Evolutionary conservation across 2,113 vertebrate genomes (phyloP).

Genomic region (Hippopotamus amphibius): DNA sequence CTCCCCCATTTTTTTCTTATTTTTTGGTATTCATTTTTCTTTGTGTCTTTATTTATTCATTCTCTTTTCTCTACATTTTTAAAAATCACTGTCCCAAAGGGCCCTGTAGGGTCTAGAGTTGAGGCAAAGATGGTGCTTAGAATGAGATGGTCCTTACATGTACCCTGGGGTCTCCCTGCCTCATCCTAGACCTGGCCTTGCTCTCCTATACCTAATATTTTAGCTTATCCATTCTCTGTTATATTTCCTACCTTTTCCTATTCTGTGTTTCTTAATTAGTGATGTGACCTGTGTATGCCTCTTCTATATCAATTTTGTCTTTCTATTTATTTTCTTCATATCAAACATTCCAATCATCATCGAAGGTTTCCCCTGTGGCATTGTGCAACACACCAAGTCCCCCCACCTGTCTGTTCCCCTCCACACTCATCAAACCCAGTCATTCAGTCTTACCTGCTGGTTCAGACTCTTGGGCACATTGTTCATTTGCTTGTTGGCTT

Average conservation of each 20-base stretch:
- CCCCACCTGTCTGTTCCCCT: neutral
- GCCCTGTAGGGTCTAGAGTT: neutral
- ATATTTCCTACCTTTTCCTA: neutral
- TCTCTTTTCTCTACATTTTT: neutral
- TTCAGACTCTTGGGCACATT: neutral
- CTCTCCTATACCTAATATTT: neutral
- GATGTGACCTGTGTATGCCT: neutral
- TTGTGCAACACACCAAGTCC: no score
- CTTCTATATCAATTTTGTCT: neutral
- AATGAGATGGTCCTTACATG: neutral
- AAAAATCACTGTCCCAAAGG: neutral
- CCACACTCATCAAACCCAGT: no score
- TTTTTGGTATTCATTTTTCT: neutral
- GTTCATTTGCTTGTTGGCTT: neutral
- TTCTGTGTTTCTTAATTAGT: neutral
- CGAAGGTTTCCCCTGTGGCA: neutral
- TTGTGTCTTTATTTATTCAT: neutral
- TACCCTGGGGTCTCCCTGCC: neutral
- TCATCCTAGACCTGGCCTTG: neutral
- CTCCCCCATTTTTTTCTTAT: neutral
- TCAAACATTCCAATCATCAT: neutral
- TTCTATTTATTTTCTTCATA: neutral
- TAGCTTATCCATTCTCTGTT: neutral
- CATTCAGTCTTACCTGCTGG: conserved; percentile 9
- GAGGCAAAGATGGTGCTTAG: neutral